A percentile compares a stretch with the other conserved stretches of the same genome.
Evolutionary conservation across 23 tunicate species (phyloP).

Genomic region (Trididemnum miniatum): DNA sequence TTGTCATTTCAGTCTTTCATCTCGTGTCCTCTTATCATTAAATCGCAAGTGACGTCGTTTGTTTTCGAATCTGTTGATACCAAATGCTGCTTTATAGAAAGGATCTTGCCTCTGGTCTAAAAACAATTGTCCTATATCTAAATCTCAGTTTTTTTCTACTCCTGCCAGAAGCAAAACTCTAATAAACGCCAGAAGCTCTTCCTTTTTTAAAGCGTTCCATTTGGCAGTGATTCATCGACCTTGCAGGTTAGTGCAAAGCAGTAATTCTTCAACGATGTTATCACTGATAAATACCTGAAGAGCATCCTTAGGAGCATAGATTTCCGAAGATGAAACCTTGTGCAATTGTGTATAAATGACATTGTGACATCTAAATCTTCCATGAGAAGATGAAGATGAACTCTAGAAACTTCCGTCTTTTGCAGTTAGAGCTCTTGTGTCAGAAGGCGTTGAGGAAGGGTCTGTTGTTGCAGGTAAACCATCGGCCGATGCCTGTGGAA

Average conservation of each 20-base stretch:
- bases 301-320: constrained; percentile 32
- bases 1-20: constrained; percentile 27
- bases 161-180: constrained; percentile 36
- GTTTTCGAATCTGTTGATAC: constrained; percentile 33
- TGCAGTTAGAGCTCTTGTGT: constrained; percentile 4
- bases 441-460: constrained; percentile 4
- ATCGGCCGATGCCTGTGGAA: not conserved
- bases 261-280: constrained; percentile 25
- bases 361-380: constrained; percentile 24
- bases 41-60: constrained; percentile 36
- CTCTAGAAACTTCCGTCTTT: constrained; percentile 37
- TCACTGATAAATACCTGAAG: constrained; percentile 33
- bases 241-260: constrained; percentile 37
- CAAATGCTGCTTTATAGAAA: constrained; percentile 18
- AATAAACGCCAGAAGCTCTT: constrained; percentile 29
- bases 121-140: constrained; percentile 21
- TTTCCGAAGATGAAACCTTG: constrained; percentile 20
- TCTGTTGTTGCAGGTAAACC: not conserved
- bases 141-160: constrained; percentile 29
- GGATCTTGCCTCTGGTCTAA: constrained; percentile 28
- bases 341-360: not conserved
- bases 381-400: constrained; percentile 22
- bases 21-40: constrained; percentile 31
- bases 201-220: constrained; percentile 28
- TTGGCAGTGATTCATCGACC: constrained; percentile 18